Percentiles rank a stretch among this genome's conserved stretches.
phyloP scores from a whole-genome alignment of 2,113 vertebrate genomes.

The Nematolebias whitei region DNA sequence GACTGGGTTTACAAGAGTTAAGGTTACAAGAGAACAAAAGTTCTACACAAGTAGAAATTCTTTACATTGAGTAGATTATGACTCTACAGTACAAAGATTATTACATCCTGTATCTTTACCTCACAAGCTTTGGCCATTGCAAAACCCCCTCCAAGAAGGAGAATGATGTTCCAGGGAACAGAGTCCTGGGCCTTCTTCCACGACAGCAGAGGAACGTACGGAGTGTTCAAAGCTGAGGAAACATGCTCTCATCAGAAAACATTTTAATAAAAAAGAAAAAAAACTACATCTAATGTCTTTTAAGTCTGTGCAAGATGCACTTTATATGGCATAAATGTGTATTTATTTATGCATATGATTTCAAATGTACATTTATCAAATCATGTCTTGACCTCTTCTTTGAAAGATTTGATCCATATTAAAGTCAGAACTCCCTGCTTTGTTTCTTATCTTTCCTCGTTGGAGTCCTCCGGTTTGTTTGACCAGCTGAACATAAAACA shows the following conservation, averaged over 20 bases:
- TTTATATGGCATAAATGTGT: not conserved
- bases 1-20: too few species aligned
- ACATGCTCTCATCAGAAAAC: slow-evolving; percentile 3
- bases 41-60: not conserved
- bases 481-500: slow-evolving; percentile 65
- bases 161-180: slow-evolving; percentile 95
- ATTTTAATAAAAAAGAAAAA: not conserved
- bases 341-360: too few species aligned
- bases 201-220: slow-evolving; percentile 87
- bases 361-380: not conserved
- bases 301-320: not conserved
- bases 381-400: not conserved
- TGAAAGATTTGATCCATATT: slow-evolving; percentile 23
- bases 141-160: slow-evolving; percentile 94
- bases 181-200: slow-evolving; percentile 93
- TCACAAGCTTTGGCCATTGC: slow-evolving; percentile 99
- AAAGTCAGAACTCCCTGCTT: slow-evolving; percentile 8
- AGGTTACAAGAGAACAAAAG: not conserved
- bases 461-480: slow-evolving; percentile 62
- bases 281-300: not conserved
- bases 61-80: not conserved
- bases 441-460: slow-evolving; percentile 24
- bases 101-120: slow-evolving; percentile 71
- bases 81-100: not conserved
- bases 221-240: slow-evolving; percentile 83